Evolutionary conservation across 2,797 vertebrate species (phyloP), one percentile per base, ranked within the genome.

Genomic region (Bucorvus abyssinicus): DNA sequence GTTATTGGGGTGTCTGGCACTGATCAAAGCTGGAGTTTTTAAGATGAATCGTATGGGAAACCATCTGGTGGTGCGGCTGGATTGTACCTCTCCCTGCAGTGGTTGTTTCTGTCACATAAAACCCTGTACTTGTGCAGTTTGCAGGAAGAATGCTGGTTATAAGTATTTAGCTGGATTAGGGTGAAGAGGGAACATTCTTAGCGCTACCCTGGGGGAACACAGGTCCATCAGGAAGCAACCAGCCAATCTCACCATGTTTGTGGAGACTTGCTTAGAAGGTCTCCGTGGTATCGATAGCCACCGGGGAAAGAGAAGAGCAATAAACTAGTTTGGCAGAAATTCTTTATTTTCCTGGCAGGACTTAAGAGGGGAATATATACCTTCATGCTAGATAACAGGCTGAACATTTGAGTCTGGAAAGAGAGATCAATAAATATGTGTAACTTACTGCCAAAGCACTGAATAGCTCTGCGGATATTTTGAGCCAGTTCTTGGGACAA

Each of bases 281-380:
- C 63, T 89, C 1, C 2, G 6, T 49, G 49, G 47, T 34, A 38
- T 50, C 36, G 55, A 71, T 42, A 71, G 34, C 63, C 26, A 12
- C 3, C 9, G 45, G 55, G n/a, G 42, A 75, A 84, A 69, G 82
- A 78, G 42, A 77, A 60, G 2, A 60, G 52, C 18, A 68, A 40
- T 79, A 88, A 94, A 86, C 47, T 34, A 55, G 36, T 70, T 27
- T 86, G 82, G 57, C 82, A 91, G 77, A 84, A 94, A 91, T 88
- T 55, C 82, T 90, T 77, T 91, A 20, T 49, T 84, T 60, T 85
- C 38, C 65, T 73, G 70, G 32, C 40, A 81, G 63, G 77, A 63
- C 26, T 90, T 75, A 65, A 49, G 76, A 55, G 77, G 32, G 65
- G 49, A 34, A 22, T 88, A 65, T 49, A 30, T 40, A 84, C 50